Base-by-base conservation (phyloP, 2,797 vertebrate species). In the Champsocephalus esox region DNA sequence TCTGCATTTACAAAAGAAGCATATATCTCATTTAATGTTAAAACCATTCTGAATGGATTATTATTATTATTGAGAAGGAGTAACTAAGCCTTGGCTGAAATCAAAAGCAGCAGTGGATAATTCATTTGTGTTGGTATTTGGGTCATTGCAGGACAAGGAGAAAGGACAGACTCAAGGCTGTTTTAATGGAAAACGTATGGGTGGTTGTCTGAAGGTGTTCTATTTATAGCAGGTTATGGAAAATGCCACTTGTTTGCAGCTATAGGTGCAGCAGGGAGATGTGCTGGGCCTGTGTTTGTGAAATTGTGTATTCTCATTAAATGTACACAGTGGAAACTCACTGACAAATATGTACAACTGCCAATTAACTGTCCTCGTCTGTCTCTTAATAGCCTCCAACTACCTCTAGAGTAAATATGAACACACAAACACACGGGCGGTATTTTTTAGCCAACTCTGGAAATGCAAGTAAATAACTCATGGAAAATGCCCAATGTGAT, bases 171-270 rank as follows among this genome's bases (percentile, higher is more conserved):
- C 43, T 59, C 41, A 68, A 54, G 66, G 73, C 73, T 75, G 58
- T 61, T 75, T 73, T 51, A 58, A 44, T 77, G 38, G 58, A 56
- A 61, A 63, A 70, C 5, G 21, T 54, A 70, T 79, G 46, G 32
- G 49, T 61, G 34, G 50, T 73, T 80, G 48, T 73, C 59, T 66
- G 46, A 77, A 49, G 51, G 19, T 60, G 46, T 74, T 56, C 65
- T 83, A 86, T 87, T 75, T 80, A 73, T 82, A 80, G 38, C 38
- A 10, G 12, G 54, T 76, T 17, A 61, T 19, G 24, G 51, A 56
- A 44, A 74, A 64, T 75, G 49, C 11, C 65, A 69, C 58, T 54
- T 70, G 21, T 77, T 74, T 67, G 38, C 54, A 62, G 63, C 66
- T 58, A 38, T n/a, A 64, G 43, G 64, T 63, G 46, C 70, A 66